phyloP scores from a whole-genome alignment of 2,888 invertebrate species.

The Spicauda simplicius region DNA sequence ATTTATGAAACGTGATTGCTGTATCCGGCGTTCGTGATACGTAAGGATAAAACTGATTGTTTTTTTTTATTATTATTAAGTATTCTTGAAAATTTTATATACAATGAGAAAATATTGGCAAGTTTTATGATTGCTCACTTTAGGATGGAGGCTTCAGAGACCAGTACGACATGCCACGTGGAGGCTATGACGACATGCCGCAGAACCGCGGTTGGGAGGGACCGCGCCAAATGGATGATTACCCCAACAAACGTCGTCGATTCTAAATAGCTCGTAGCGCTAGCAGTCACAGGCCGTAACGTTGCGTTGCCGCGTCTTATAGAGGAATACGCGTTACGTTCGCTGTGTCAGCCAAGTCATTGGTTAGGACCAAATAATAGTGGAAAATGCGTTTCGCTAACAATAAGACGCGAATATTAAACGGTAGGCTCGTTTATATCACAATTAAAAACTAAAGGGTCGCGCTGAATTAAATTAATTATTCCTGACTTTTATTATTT shows the following conservation, averaged over 20 bases:
- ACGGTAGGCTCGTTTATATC: neutral
- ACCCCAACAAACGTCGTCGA: conserved; percentile 87
- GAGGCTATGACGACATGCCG: conserved; percentile 78
- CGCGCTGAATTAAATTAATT: neutral
- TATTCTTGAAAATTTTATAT: conserved; percentile 38
- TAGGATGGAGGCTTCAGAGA: conserved; percentile 84
- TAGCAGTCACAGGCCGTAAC: conserved; percentile 2
- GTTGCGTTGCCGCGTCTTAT: conserved; percentile 14
- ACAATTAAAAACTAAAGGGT: neutral
- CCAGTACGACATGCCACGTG: conserved; percentile 78
- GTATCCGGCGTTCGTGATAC: conserved; percentile 2
- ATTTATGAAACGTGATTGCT: neutral
- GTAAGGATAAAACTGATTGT: conserved; percentile 6
- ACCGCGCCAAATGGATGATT: conserved; percentile 85
- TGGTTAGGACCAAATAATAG: conserved; percentile 37
- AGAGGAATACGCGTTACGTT: conserved; percentile 15
- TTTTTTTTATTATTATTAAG: conserved; percentile 14
- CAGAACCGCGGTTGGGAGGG: conserved; percentile 85
- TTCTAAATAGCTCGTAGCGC: conserved; percentile 68
- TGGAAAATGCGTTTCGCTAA: neutral
- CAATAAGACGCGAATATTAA: neutral
- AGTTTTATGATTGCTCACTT: conserved; percentile 79
- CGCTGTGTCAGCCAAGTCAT: conserved; percentile 21
- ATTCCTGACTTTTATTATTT: conserved; percentile 7
- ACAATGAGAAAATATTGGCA: conserved; percentile 69